Base-by-base conservation (phyloP, 92 coral and sea anemone species). In the Zoanthus solanderi region DNA sequence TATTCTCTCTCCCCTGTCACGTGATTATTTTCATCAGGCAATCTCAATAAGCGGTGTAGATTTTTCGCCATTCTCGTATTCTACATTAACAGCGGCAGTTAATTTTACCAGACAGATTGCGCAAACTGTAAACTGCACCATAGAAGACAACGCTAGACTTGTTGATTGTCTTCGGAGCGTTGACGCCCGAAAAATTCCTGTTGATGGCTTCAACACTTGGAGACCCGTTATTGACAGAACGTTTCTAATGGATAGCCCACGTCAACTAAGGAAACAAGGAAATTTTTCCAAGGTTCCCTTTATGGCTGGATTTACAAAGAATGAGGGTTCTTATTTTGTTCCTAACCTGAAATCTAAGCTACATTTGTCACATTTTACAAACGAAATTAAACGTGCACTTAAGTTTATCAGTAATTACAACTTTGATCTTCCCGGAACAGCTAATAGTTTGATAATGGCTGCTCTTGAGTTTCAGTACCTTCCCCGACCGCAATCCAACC, bases 11-110 rank as follows among this genome's bases (percentile, higher is more conserved):
- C 89, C 89, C 7, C 32, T 86, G 63, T 86, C 89, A 47, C 81
- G 75, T 23, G 89, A 54, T 42, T 83, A 75, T 44, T 86, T 86
- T 18, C 83, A 75, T 58, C 82, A 75, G 68, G 89, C 82, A 1
- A 81, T 81, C 74, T 66, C 85, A 13, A 83, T 87, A 47, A 91
- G 94, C 78, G 94, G 94, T 0, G 92, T 88, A 0, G 92, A 91
- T 50, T 52, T 88, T 16, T 80, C 92, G 5, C 86, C 92, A 4
- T 84, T 83, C 29, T 83, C 92, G 3, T 48, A 44, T 34, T 84
- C 86, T 28, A 75, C 86, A 5, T 32, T 48, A 17, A 50, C 83
- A 4, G 83, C 34, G 14, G 92, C 89, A 14, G 63, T 88, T 0
- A 61, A 67, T 37, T 78, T 31, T 29, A 61, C 92, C 12, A 91